Evolutionary conservation across 2,888 invertebrate species (phyloP).

Genomic region (Rhaphigaster nebulosa): DNA sequence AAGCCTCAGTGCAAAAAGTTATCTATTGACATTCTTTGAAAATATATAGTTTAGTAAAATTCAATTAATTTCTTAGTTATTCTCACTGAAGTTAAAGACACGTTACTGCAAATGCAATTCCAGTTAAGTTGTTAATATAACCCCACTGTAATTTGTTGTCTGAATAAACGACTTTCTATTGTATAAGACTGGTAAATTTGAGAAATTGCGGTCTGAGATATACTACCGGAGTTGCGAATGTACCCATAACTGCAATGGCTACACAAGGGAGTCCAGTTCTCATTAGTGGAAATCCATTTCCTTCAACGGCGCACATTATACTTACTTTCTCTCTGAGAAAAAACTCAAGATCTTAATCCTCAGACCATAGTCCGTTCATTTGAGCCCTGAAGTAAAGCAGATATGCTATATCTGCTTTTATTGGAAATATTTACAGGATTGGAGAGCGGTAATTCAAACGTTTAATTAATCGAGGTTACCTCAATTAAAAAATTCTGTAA

Average conservation of each 20-base stretch:
- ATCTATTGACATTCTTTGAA: neutral
- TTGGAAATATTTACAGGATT: neutral
- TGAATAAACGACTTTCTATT: neutral
- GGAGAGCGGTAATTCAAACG: neutral
- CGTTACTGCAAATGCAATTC: neutral
- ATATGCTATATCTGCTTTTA: neutral
- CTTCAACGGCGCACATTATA: neutral
- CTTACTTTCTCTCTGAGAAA: slow-evolving; percentile 2
- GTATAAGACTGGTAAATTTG: neutral
- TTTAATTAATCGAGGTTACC: neutral
- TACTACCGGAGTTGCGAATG: neutral
- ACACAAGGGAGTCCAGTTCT: neutral
- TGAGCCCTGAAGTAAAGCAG: neutral
- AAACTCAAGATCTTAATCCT: slow-evolving; percentile 12
- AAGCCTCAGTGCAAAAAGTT: neutral
- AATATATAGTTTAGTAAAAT: neutral
- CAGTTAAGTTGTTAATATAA: neutral
- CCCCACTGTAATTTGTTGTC: neutral
- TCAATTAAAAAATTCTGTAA: neutral
- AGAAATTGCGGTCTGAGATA: neutral
- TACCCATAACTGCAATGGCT: neutral
- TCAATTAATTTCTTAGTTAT: neutral
- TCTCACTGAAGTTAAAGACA: neutral
- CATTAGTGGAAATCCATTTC: slow-evolving; percentile 21
- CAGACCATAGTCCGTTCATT: neutral